A percentile compares a stretch with the other conserved stretches of the same genome.
These are phyloP conservation scores for Calonectris borealis DNA, from an alignment of 2,113 vertebrate species.

Conservation along the genomic window DNA sequence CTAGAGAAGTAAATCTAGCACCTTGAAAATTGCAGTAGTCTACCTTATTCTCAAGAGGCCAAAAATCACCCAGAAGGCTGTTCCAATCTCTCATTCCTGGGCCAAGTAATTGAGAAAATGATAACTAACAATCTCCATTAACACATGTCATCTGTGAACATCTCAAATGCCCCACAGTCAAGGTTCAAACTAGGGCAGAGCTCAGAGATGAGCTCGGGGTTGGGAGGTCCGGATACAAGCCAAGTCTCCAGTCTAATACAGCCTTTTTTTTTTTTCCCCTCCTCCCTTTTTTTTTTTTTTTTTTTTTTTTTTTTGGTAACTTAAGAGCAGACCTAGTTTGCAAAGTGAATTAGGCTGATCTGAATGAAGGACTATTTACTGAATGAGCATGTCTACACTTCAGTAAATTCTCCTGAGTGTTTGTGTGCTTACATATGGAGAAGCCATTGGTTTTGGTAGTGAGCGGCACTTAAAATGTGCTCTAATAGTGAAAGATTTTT, in stretches of 20 bases:
- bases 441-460: not conserved
- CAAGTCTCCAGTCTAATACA: not conserved
- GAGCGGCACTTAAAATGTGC: not conserved
- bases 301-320: not conserved
- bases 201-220: not conserved
- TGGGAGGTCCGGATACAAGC: accelerated
- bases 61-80: not conserved
- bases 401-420: not conserved
- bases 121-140: not conserved
- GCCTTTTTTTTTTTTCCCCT: not conserved
- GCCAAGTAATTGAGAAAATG: not conserved
- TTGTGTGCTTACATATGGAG: not conserved
- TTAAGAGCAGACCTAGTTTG: not conserved
- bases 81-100: not conserved
- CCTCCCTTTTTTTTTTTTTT: too few species aligned
- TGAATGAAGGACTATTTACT: not conserved
- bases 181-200: not conserved
- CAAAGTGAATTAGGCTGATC: not conserved
- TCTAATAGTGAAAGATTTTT: not conserved
- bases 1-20: not conserved
- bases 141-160: not conserved
- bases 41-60: not conserved
- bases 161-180: not conserved
- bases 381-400: not conserved
- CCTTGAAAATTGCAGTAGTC: not conserved